These are phyloP conservation scores for Ibycter americanus DNA, from an alignment of 2,797 vertebrate species.

Conservation along the genomic window DNA sequence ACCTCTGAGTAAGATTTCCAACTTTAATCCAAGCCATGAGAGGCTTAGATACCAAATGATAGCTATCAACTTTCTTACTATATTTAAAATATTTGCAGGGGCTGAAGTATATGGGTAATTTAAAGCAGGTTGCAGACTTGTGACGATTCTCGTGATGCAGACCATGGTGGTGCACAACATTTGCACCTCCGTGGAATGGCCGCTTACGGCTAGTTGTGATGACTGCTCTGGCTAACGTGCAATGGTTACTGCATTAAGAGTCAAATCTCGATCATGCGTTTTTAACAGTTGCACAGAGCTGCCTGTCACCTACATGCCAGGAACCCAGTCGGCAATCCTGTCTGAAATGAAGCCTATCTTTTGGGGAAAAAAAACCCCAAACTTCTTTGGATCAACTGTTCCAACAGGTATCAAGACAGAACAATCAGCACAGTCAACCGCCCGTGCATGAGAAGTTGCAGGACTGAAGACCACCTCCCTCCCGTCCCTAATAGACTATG, in stretches of 20 bases:
- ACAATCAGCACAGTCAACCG: neutral
- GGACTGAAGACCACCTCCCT: neutral
- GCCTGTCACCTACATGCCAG: no score
- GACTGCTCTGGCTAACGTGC: no score
- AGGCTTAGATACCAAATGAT: neutral
- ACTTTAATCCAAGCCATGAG: neutral
- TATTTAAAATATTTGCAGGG: neutral
- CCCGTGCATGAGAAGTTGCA: rapidly evolving
- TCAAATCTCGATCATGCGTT: neutral
- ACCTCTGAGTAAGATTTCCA: neutral
- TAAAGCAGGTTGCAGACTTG: neutral
- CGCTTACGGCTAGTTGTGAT: rapidly evolving
- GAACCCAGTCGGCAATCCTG: neutral
- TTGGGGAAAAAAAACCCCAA: neutral
- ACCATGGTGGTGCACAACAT: neutral
- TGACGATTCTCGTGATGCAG: neutral
- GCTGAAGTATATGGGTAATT: neutral
- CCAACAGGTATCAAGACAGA: neutral
- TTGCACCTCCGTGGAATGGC: neutral
- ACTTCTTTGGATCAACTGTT: neutral
- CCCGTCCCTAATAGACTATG: neutral
- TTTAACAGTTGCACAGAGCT: neutral
- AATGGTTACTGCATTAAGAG: neutral
- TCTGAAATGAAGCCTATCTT: neutral
- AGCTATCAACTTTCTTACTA: neutral